Conservation (phyloP, 1,140 invertebrate genomes). For the Chymomyza costata region DNA sequence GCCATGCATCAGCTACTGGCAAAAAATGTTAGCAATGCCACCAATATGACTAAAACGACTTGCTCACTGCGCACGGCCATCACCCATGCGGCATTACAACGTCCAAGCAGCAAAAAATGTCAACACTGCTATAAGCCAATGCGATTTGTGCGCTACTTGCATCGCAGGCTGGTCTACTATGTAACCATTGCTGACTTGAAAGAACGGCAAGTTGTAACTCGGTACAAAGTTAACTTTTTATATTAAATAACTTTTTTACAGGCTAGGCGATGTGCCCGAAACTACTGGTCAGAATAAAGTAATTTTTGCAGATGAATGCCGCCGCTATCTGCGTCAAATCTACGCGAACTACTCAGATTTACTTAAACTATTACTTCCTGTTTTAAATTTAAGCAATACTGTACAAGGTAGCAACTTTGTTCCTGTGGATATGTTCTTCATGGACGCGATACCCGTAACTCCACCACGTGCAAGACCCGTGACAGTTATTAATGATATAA, state of each 20-base stretch:
- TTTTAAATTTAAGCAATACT: slow-evolving; percentile 77
- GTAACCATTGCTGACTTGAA: slow-evolving; percentile 72
- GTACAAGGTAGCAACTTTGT: slow-evolving; percentile 69
- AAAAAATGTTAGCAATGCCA: slow-evolving; percentile 41
- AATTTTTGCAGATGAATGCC: slow-evolving; percentile 79
- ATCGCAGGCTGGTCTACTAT: slow-evolving; percentile 79
- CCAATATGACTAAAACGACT: slow-evolving; percentile 77
- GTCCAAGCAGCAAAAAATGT: slow-evolving; percentile 78
- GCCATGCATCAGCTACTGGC: slow-evolving; percentile 46
- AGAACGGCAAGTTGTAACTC: slow-evolving; percentile 44
- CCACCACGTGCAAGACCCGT: slow-evolving; percentile 90
- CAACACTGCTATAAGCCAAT: slow-evolving; percentile 79
- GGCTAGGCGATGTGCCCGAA: slow-evolving; percentile 30
- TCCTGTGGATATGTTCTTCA: slow-evolving; percentile 93
- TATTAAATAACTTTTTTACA: slow-evolving; percentile 1
- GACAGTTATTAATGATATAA: slow-evolving; percentile 81
- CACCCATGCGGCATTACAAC: slow-evolving; percentile 78
- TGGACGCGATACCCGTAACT: slow-evolving; percentile 88
- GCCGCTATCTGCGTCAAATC: slow-evolving; percentile 83
- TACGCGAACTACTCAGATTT: slow-evolving; percentile 86
- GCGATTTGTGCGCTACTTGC: slow-evolving; percentile 79
- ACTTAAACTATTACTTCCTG: slow-evolving; percentile 83
- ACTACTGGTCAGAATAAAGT: slow-evolving; percentile 59
- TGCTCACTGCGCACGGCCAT: slow-evolving; percentile 80
- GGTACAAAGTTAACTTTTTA: neutral